Evolutionary conservation across 2,888 invertebrate species (phyloP), one percentile per base, ranked within the genome.

Genomic region (Cephalotes varians): DNA sequence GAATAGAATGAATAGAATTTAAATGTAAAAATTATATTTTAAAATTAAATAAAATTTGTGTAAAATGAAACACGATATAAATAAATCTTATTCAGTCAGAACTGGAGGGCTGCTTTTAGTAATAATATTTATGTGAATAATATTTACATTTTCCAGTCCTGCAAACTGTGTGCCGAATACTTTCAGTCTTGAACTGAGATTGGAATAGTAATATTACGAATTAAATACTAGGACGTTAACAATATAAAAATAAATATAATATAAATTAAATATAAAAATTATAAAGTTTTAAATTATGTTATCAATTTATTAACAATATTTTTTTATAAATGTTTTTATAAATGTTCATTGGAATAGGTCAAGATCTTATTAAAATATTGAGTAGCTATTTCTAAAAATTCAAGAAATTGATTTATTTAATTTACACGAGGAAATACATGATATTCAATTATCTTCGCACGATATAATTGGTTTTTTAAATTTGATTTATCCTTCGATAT

Each of bases 401-500:
- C 1, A 12, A 60, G 10, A 72, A 18, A 49, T 34, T 62, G 34
- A 18, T 62, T 73, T n/a, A 74, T 74, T n/a, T 3, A 1, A n/a
- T 44, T 44, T 44, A 0, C 12, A 44, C 40, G 15, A 34, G 47
- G 1, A 60, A 47, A 49, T n/a, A n/a, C 34, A 37, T n/a, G 18
- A n/a, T 40, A 74, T 74, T 49, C 25, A 25, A 62, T 74, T 47
- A 74, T 21, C 34, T 25, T 31, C 3, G 18, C 18, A 5, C 21
- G 25, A 49, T 62, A 49, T 49, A 74, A 74, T 62, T 49, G 2
- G 10, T 25, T 74, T 44, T 47, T 60, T 49, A 7, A 18, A 60
- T 10, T 34, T 10, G 18, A 49, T 47, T 62, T 49, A 60, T 34
- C 21, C 25, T 25, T 25, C 21, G 18, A 18, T 74, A 18, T 74